phyloP scores from a whole-genome alignment of 2,113 vertebrate genomes.

The Thamnophis sirtalis region DNA sequence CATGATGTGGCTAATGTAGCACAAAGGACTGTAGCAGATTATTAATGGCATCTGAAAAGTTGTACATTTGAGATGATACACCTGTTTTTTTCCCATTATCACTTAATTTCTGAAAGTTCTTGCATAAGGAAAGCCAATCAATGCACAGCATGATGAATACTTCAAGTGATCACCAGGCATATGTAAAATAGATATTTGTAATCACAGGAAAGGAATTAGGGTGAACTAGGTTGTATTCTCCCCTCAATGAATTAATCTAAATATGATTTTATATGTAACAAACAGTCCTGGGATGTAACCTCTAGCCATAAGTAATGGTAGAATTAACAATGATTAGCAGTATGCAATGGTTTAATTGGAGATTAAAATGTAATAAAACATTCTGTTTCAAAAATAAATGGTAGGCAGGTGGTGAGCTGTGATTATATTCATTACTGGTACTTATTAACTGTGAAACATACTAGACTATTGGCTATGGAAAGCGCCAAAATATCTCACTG shows the following conservation, averaged over 20 bases:
- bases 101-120: background rate
- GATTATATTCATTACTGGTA: slow-evolving; percentile 18
- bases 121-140: background rate
- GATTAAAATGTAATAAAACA: slow-evolving; percentile 30
- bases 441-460: slow-evolving; percentile 19
- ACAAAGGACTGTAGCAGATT: background rate
- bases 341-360: slow-evolving; percentile 11
- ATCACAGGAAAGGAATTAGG: background rate
- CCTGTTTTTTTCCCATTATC: background rate
- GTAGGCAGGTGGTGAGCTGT: slow-evolving; percentile 14
- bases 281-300: slow-evolving; percentile 1
- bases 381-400: slow-evolving; percentile 17
- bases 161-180: background rate
- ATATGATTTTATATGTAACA: background rate
- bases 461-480: background rate
- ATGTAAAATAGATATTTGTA: background rate
- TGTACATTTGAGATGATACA: background rate
- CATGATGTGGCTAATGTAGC: background rate
- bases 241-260: background rate
- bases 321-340: slow-evolving; percentile 19
- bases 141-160: background rate
- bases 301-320: slow-evolving; percentile 1
- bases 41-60: background rate
- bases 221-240: background rate
- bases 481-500: background rate